A percentile compares a stretch with the other conserved stretches of the same genome.
Evolutionary conservation across 2,888 invertebrate genomes (phyloP).

Genomic region (Volucella inanis): DNA sequence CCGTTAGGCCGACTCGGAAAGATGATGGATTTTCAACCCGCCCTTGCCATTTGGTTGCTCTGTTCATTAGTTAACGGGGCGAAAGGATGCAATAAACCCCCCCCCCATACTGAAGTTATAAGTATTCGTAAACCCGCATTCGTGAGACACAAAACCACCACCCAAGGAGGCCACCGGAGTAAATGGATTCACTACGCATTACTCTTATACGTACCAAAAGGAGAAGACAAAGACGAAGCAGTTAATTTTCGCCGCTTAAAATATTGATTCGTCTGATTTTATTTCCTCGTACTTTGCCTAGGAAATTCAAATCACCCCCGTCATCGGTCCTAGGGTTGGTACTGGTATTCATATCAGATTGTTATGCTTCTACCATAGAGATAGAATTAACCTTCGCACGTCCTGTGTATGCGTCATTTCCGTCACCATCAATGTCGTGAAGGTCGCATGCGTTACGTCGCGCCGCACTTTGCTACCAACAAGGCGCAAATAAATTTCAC

Average conservation of each 20-base stretch:
- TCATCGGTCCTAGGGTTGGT: not conserved
- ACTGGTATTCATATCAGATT: no score
- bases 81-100: constrained; percentile 50
- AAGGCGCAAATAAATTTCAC: constrained; percentile 25
- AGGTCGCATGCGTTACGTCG: no score
- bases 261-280: constrained; percentile 68
- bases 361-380: not conserved
- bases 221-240: constrained; percentile 27
- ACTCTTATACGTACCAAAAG: no score
- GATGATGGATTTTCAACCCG: constrained; percentile 68
- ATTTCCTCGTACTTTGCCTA: constrained; percentile 29
- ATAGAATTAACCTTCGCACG: constrained; percentile 52
- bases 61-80: constrained; percentile 71
- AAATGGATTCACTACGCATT: not conserved
- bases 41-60: not conserved
- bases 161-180: not conserved
- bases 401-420: constrained; percentile 36
- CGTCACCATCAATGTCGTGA: not conserved
- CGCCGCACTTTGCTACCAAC: not conserved
- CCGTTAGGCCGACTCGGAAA: constrained; percentile 48
- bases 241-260: constrained; percentile 67
- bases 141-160: constrained; percentile 6
- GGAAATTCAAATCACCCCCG: constrained; percentile 49
- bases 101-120: not conserved
- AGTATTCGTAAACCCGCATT: constrained; percentile 8